Evolutionary conservation across 2,888 invertebrate species (phyloP).

Genomic region (Metacarcinus magister): DNA sequence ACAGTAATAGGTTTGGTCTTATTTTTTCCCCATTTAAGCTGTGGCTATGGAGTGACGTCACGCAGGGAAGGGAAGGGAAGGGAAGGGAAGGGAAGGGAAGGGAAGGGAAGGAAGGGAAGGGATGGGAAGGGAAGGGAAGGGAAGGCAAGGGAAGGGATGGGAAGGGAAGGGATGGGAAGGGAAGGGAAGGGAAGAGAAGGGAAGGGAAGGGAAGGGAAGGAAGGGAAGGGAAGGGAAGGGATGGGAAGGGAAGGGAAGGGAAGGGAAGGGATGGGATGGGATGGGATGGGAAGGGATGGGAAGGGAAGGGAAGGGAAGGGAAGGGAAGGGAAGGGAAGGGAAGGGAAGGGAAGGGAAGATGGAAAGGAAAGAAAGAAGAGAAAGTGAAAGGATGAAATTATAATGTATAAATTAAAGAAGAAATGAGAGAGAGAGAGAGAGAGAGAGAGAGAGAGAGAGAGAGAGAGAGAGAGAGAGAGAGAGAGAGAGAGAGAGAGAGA

Average conservation of each 20-base stretch:
- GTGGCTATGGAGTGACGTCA: too few species aligned
- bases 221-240: background rate
- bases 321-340: background rate
- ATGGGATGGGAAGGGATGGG: background rate
- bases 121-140: background rate
- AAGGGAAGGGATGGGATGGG: background rate
- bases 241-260: background rate
- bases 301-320: background rate
- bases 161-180: background rate
- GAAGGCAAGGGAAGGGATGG: background rate
- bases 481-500: background rate
- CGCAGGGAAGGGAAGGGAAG: background rate
- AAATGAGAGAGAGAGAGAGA: background rate
- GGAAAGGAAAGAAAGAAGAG: background rate
- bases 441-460: constrained; percentile 28
- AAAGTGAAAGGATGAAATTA: background rate
- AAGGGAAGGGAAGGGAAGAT: background rate
- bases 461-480: constrained; percentile 41
- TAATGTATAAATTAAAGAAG: background rate
- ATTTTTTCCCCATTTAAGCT: constrained; percentile 40
- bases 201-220: background rate
- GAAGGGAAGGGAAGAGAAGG: background rate
- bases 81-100: background rate
- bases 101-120: background rate
- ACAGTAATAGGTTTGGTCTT: background rate